Conservation (phyloP, 2,113 vertebrate genomes). For the Hucho hucho region DNA sequence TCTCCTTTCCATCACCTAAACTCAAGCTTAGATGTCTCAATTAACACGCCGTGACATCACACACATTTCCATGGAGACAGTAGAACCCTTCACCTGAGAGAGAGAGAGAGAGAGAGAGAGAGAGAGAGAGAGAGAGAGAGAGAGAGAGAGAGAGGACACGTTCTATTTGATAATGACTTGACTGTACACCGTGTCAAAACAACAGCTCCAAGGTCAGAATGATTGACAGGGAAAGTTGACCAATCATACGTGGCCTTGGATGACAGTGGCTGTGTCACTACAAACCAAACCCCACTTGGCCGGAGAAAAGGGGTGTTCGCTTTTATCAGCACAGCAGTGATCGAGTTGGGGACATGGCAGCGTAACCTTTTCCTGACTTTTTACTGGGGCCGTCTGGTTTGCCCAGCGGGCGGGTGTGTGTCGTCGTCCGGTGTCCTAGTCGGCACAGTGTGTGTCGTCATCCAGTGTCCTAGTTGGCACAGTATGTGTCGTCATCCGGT, state of each 20-base stretch:
- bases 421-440: too few species aligned
- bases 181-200: neutral
- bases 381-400: neutral
- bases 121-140: neutral
- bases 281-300: too few species aligned
- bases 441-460: too few species aligned
- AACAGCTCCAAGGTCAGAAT: neutral
- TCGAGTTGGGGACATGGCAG: too few species aligned
- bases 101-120: neutral
- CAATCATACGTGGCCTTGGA: too few species aligned
- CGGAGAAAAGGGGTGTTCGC: too few species aligned
- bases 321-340: too few species aligned
- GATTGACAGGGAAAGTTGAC: neutral
- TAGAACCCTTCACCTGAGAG: neutral
- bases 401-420: too few species aligned
- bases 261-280: too few species aligned
- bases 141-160: neutral
- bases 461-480: too few species aligned
- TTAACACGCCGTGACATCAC: neutral
- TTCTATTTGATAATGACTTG: too few species aligned
- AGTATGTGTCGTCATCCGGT: too few species aligned
- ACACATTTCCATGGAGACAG: neutral
- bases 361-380: neutral
- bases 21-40: neutral
- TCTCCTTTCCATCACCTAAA: neutral